phyloP scores from a whole-genome alignment of 2,113 vertebrate genomes.

The Eurypyga helias region DNA sequence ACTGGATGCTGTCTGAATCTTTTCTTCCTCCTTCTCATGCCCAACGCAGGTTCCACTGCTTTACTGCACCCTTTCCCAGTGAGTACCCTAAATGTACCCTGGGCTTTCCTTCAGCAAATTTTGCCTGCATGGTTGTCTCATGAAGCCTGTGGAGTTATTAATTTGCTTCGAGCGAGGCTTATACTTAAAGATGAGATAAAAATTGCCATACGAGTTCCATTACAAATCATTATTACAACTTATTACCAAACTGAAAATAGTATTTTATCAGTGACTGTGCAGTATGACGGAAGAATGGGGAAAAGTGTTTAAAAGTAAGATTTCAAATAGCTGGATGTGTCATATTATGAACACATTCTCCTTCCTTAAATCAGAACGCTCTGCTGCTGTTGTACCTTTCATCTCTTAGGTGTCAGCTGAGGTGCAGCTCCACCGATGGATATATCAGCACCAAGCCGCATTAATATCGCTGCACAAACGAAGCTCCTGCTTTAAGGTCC shows the following conservation, averaged over 20 bases:
- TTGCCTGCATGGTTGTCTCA: background rate
- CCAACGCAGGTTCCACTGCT: background rate
- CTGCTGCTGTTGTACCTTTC: background rate
- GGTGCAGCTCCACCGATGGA: background rate
- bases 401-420: conserved; percentile 17
- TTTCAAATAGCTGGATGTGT: background rate
- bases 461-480: conserved; percentile 32
- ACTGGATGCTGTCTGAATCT: background rate
- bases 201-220: background rate
- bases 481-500: conserved; percentile 20
- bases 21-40: background rate
- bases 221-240: background rate
- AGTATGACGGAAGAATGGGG: background rate
- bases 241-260: background rate
- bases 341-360: background rate
- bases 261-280: background rate
- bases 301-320: background rate
- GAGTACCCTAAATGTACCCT: background rate
- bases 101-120: background rate
- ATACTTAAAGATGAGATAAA: background rate
- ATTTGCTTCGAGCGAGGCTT: background rate
- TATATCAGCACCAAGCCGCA: background rate
- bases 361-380: conserved; percentile 14
- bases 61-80: background rate
- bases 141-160: background rate